phyloP scores from a whole-genome alignment of 92 coral and sea anemone species.

The Plumapathes pennacea region DNA sequence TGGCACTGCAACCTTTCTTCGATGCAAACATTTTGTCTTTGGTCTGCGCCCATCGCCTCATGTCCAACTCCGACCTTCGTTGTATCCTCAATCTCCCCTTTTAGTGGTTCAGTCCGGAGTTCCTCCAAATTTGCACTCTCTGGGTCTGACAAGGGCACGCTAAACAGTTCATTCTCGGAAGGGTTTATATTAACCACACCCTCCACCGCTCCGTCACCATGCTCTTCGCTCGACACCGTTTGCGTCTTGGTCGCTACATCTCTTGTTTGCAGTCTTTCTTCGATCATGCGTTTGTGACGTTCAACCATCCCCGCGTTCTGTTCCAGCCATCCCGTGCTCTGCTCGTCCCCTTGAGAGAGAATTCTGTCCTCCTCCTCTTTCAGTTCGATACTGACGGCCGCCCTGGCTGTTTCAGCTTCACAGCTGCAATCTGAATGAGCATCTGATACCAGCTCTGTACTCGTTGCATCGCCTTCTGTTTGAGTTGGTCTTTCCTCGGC shows the following conservation, averaged over 20 bases:
- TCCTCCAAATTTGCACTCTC: background rate
- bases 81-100: constrained; percentile 18
- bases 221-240: background rate
- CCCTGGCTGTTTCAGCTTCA: background rate
- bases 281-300: constrained; percentile 53
- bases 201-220: background rate
- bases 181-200: background rate
- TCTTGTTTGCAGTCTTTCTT: constrained; percentile 32
- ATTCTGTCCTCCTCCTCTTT: background rate
- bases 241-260: background rate
- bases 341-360: background rate
- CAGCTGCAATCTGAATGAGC: too few species aligned
- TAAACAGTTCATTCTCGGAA: background rate
- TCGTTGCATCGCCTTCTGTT: background rate
- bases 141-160: background rate
- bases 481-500: background rate
- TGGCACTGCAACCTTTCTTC: constrained; percentile 25
- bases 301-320: constrained; percentile 52
- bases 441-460: too few species aligned
- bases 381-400: background rate
- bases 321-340: constrained; percentile 4
- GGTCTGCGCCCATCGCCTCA: constrained; percentile 33
- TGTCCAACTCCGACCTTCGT: background rate
- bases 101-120: constrained; percentile 1
- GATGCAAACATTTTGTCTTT: constrained; percentile 42